Percentiles rank a stretch among this genome's conserved stretches.
Evolutionary conservation across 2,113 vertebrate genomes (phyloP).

Genomic region (Thryonomys swinderianus): DNA sequence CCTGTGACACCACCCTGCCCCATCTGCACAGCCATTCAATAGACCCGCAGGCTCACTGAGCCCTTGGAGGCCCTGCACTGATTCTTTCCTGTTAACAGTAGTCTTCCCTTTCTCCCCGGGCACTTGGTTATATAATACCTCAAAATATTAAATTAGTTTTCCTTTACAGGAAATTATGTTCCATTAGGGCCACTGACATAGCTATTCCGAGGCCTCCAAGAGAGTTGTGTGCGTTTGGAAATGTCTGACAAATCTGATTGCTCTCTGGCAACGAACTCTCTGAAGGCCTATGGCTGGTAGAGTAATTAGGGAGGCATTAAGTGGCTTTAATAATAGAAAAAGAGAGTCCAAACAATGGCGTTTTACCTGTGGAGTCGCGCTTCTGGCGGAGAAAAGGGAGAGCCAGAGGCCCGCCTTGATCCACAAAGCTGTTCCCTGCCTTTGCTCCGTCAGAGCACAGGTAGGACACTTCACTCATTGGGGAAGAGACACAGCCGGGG

Average conservation of each 20-base stretch:
- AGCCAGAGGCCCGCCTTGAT: constrained; percentile 11
- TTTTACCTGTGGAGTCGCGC: constrained; percentile 63
- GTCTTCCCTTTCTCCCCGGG: constrained; percentile 77
- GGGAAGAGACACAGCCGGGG: neutral
- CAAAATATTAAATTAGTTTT: constrained; percentile 87
- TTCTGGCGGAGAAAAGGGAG: constrained; percentile 10
- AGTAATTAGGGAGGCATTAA: constrained; percentile 84
- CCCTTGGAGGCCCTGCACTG: constrained; percentile 65
- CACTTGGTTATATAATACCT: constrained; percentile 85
- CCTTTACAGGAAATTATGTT: constrained; percentile 87
- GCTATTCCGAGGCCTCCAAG: constrained; percentile 83
- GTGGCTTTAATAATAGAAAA: constrained; percentile 84
- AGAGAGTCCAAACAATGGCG: constrained; percentile 71
- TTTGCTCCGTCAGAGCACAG: constrained; percentile 66
- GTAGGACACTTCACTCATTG: neutral
- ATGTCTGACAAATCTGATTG: constrained; percentile 82
- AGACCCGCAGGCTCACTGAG: neutral
- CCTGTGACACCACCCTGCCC: neutral
- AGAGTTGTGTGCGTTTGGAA: constrained; percentile 86
- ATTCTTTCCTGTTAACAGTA: constrained; percentile 80
- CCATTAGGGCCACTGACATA: constrained; percentile 84
- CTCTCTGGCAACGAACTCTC: constrained; percentile 71
- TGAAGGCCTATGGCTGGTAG: constrained; percentile 72
- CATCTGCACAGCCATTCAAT: neutral
- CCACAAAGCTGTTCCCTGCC: constrained; percentile 65